Evolutionary conservation across 1,140 invertebrate genomes (phyloP).

Genomic region (silkworm (Bombyx mori)): DNA sequence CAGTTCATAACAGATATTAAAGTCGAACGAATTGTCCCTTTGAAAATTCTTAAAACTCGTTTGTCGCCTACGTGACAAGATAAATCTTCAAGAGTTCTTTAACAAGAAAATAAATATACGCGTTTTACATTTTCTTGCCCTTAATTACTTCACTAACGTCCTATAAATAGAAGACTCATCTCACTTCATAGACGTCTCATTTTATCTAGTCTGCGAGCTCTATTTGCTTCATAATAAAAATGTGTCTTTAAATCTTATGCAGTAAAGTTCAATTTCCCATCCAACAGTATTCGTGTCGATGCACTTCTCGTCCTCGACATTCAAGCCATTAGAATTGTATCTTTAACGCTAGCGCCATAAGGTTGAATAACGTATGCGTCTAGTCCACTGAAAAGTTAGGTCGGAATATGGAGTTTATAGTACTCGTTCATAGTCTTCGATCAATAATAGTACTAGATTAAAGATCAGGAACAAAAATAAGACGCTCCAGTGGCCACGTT

Average conservation of each 20-base stretch:
- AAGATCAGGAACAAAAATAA: too few species aligned
- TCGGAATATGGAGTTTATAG: slow-evolving; percentile 64
- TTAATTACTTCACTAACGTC: slow-evolving; percentile 18
- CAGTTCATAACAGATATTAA: too few species aligned
- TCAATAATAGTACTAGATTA: too few species aligned
- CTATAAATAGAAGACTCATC: slow-evolving; percentile 54
- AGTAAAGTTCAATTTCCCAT: too few species aligned
- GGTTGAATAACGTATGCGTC: slow-evolving; percentile 4
- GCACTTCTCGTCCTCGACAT: background rate
- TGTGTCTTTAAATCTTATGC: too few species aligned
- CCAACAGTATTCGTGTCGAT: background rate
- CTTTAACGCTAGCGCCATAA: slow-evolving; percentile 2
- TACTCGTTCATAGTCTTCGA: slow-evolving; percentile 29
- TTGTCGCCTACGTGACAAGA: too few species aligned
- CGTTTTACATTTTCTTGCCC: slow-evolving; percentile 26
- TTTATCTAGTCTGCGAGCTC: slow-evolving; percentile 7
- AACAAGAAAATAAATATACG: slow-evolving; percentile 6
- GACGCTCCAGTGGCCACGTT: too few species aligned
- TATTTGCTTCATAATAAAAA: too few species aligned
- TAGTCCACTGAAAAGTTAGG: slow-evolving; percentile 31
- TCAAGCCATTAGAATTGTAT: too few species aligned
- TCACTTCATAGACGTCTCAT: slow-evolving; percentile 47
- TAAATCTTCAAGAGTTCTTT: too few species aligned
- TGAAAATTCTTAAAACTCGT: too few species aligned
- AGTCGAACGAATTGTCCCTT: too few species aligned